Evolutionary conservation across 2,888 invertebrate genomes (phyloP).

Genomic region (Drosophila histrio): DNA sequence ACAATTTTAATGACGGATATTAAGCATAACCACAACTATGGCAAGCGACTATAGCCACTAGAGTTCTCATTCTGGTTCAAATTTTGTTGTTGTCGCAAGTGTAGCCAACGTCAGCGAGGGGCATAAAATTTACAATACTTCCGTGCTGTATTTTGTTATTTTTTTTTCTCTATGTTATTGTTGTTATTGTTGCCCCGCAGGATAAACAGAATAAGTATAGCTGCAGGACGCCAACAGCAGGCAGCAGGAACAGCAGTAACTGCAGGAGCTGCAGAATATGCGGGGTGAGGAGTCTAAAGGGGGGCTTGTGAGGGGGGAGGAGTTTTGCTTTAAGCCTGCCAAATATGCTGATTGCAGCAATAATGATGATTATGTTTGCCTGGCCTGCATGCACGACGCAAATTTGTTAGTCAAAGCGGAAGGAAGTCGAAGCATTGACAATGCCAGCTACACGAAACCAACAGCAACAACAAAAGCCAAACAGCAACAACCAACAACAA

Average conservation of each 20-base stretch:
- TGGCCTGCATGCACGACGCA: slow-evolving; percentile 74
- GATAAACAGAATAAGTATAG: slow-evolving; percentile 40
- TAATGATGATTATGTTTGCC: slow-evolving; percentile 78
- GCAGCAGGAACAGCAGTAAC: not conserved
- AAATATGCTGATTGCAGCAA: slow-evolving; percentile 77
- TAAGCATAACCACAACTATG: slow-evolving; percentile 72
- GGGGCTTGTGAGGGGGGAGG: not conserved
- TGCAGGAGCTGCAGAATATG: slow-evolving; percentile 9
- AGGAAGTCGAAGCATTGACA: slow-evolving; percentile 76
- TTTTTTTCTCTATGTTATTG: not conserved
- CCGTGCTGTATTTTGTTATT: slow-evolving; percentile 40
- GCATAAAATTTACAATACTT: slow-evolving; percentile 65
- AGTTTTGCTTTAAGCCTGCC: slow-evolving; percentile 58
- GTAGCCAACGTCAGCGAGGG: slow-evolving; percentile 21
- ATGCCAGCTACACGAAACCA: slow-evolving; percentile 75
- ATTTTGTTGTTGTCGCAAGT: slow-evolving; percentile 6
- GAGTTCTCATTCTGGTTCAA: not conserved
- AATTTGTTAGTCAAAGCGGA: slow-evolving; percentile 76
- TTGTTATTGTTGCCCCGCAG: slow-evolving; percentile 29
- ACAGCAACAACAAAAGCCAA: slow-evolving; percentile 44
- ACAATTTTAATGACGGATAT: slow-evolving; percentile 76
- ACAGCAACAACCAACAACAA: slow-evolving; percentile 24
- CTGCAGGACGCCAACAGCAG: slow-evolving; percentile 1
- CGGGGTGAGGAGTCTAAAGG: not conserved
- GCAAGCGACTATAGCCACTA: slow-evolving; percentile 30